Percentiles rank a stretch among this genome's conserved stretches.
Evolutionary conservation across 2,888 invertebrate genomes (phyloP).

Genomic region (Ceriagrion tenellum): DNA sequence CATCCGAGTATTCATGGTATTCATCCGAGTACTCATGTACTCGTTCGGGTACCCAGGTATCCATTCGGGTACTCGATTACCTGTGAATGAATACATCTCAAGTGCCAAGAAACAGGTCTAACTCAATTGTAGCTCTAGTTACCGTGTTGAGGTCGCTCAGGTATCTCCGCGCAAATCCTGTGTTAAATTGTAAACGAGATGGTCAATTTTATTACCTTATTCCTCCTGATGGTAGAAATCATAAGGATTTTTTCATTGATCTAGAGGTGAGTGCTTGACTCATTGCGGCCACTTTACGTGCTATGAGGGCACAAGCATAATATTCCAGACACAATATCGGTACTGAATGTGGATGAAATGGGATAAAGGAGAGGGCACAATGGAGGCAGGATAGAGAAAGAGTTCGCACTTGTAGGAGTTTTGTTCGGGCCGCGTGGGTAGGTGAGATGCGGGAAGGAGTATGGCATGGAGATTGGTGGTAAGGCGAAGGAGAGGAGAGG

Average conservation of each 20-base stretch:
- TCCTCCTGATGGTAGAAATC: background rate
- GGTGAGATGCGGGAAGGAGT: background rate
- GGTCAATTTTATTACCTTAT: background rate
- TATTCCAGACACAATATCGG: background rate
- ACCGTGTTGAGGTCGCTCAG: no score
- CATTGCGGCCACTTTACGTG: background rate
- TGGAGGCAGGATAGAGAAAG: background rate
- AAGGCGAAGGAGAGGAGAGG: background rate
- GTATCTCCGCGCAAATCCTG: background rate
- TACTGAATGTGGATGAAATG: background rate
- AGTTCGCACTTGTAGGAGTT: background rate
- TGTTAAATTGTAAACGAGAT: background rate
- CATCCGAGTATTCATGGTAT: no score
- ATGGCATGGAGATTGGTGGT: background rate
- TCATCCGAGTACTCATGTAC: no score
- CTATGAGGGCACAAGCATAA: background rate
- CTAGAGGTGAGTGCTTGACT: background rate
- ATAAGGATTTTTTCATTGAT: background rate
- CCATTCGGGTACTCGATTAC: no score
- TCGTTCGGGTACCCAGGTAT: no score
- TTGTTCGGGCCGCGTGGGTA: background rate
- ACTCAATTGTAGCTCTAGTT: no score
- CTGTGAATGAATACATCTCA: no score
- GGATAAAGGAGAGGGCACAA: background rate
- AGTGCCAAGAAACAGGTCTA: no score